Conservation (phyloP, 2,113 vertebrate species). For the Myanophis thanlyinensis region DNA sequence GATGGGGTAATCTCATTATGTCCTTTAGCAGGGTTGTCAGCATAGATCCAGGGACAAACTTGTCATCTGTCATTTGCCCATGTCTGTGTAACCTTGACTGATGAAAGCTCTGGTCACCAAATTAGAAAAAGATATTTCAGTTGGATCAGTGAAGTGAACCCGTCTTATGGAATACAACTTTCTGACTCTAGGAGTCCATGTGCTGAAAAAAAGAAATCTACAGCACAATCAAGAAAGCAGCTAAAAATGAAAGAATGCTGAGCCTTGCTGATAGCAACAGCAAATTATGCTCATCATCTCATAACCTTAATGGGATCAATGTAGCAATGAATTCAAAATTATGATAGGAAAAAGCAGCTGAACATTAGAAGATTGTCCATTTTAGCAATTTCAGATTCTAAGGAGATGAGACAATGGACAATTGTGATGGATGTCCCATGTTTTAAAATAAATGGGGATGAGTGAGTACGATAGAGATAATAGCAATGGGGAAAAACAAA, state of each 20-base stretch:
- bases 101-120: background rate
- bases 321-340: background rate
- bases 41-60: background rate
- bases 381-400: background rate
- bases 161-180: background rate
- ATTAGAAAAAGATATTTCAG: background rate
- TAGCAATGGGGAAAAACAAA: background rate
- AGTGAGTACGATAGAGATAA: background rate
- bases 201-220: background rate
- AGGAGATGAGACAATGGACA: background rate
- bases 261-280: background rate
- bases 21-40: background rate
- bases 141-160: background rate
- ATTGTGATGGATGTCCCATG: background rate
- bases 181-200: background rate
- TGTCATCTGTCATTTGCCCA: background rate
- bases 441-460: background rate
- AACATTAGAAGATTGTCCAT: background rate
- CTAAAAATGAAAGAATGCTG: background rate
- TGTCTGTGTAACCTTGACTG: background rate
- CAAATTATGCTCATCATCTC: background rate
- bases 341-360: background rate
- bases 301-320: background rate
- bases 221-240: background rate
- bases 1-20: background rate